Conservation (phyloP, 2,797 vertebrate species). For the Sandelia bainsii region DNA sequence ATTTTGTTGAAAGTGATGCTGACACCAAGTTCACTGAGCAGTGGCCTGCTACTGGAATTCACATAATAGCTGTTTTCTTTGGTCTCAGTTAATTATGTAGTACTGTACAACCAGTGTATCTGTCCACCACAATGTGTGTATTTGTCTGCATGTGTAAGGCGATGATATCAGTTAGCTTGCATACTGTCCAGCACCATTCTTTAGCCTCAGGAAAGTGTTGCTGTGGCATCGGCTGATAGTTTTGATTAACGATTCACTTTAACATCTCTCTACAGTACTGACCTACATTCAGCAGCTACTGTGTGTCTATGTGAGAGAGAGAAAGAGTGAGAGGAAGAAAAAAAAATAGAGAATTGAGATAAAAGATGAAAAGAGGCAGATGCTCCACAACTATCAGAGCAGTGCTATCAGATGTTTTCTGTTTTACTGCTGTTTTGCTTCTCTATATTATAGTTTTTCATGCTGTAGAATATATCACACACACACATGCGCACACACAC, state of each 20-base stretch:
- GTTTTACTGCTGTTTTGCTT: constrained; percentile 22
- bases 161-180: neutral
- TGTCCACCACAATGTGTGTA: constrained; percentile 19
- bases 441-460: constrained; percentile 25
- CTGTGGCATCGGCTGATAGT: constrained; percentile 66
- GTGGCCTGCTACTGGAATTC: constrained; percentile 3
- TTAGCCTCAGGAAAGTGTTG: constrained; percentile 52
- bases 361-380: constrained; percentile 32
- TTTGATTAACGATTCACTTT: constrained; percentile 85
- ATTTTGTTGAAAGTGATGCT: constrained; percentile 17
- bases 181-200: constrained; percentile 37
- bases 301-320: constrained; percentile 24
- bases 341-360: constrained; percentile 7
- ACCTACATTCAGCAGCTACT: constrained; percentile 77
- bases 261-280: constrained; percentile 75
- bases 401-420: constrained; percentile 26
- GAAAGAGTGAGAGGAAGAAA: neutral
- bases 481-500: constrained; percentile 13
- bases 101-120: constrained; percentile 13
- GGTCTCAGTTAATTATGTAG: constrained; percentile 41
- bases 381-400: constrained; percentile 28
- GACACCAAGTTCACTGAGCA: constrained; percentile 22
- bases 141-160: neutral
- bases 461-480: constrained; percentile 40
- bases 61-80: constrained; percentile 30